Conservation (phyloP, 2,797 vertebrate species). For the Leucoraja ocellata region DNA sequence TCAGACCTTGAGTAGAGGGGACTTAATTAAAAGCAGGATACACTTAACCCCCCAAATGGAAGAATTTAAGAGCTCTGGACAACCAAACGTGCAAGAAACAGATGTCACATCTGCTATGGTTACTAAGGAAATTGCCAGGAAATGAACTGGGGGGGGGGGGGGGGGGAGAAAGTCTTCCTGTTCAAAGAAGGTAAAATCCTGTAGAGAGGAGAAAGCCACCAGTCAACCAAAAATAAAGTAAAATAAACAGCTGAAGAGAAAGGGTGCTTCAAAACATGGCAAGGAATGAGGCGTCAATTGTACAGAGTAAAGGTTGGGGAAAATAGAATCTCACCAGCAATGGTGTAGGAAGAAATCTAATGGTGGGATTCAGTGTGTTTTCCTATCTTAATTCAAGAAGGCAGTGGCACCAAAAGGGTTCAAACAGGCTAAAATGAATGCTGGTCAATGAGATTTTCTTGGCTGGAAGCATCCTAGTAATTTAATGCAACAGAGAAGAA, state of each 20-base stretch:
- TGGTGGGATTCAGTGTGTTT: background rate
- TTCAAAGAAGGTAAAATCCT: background rate
- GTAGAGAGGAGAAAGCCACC: background rate
- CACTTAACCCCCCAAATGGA: background rate
- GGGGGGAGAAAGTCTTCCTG: background rate
- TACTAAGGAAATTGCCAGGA: background rate
- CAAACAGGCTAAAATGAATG: background rate
- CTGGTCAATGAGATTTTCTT: background rate
- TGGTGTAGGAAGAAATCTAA: background rate
- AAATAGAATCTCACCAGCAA: background rate
- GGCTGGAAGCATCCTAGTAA: background rate
- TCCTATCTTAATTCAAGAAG: background rate
- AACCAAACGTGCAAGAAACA: background rate
- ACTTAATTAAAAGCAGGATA: background rate
- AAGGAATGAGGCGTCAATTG: background rate
- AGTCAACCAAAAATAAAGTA: background rate
- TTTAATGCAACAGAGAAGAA: background rate
- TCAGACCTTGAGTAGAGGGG: background rate
- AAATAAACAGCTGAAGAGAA: background rate
- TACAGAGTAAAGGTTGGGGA: background rate
- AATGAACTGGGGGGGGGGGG: background rate
- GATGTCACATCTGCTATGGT: background rate
- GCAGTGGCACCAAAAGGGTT: background rate
- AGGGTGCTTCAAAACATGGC: background rate
- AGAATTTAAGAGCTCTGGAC: background rate